A percentile compares a stretch with the other conserved stretches of the same genome.
phyloP scores from a whole-genome alignment of 1,140 invertebrate species.

The Drosophila melanica region DNA sequence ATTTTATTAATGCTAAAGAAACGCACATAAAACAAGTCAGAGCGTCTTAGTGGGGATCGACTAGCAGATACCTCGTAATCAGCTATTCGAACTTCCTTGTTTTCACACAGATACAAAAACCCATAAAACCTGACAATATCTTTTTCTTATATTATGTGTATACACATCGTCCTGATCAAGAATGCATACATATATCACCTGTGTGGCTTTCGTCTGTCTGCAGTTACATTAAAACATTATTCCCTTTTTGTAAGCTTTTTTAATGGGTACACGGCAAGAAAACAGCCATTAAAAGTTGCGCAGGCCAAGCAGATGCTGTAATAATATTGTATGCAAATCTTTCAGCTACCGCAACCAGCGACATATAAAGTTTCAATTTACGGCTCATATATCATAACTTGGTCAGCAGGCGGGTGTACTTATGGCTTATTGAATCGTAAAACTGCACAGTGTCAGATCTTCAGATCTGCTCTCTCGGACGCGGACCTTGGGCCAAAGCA shows the following conservation, averaged over 20 bases:
- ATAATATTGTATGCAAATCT: conserved; percentile 80
- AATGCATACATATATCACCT: too few species aligned
- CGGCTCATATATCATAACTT: conserved; percentile 79
- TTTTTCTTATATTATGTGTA: too few species aligned
- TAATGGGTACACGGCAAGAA: conserved; percentile 16
- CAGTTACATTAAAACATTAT: too few species aligned
- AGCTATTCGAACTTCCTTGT: too few species aligned
- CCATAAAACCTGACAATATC: too few species aligned
- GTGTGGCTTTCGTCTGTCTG: too few species aligned
- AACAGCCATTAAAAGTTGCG: conserved; percentile 72
- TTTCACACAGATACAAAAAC: too few species aligned
- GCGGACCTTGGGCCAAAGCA: conserved; percentile 45
- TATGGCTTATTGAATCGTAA: conserved; percentile 75
- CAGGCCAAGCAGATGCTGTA: conserved; percentile 67
- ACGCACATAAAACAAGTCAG: not conserved
- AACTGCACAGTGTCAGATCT: conserved; percentile 58
- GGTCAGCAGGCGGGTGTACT: conserved; percentile 44
- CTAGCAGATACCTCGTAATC: too few species aligned
- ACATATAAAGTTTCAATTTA: conserved; percentile 81
- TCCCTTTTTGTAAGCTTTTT: too few species aligned
- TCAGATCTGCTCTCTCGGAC: conserved; percentile 6
- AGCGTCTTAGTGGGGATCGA: too few species aligned
- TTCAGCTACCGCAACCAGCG: conserved; percentile 43
- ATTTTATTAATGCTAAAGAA: conserved; percentile 43
- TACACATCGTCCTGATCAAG: too few species aligned